Conservation (phyloP, 2,797 vertebrate genomes). For the Poeciliopsis turneri region DNA sequence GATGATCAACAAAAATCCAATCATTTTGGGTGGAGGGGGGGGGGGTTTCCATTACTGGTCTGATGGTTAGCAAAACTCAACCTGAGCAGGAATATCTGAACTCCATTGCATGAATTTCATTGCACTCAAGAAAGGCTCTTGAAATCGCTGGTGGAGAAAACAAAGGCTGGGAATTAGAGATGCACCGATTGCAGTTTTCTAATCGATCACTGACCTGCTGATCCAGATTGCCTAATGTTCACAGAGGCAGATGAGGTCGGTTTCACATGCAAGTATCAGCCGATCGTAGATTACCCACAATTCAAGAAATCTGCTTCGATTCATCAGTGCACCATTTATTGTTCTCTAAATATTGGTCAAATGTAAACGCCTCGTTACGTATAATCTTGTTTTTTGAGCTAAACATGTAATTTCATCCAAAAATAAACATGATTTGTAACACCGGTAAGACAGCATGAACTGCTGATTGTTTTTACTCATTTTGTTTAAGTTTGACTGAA, state of each 20-base stretch:
- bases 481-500: background rate
- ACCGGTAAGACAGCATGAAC: background rate
- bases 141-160: background rate
- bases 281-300: background rate
- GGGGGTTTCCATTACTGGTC: background rate
- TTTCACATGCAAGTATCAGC: background rate
- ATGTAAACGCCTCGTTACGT: background rate
- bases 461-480: background rate
- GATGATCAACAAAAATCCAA: too few species aligned
- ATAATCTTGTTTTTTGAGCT: background rate
- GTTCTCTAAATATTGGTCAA: background rate
- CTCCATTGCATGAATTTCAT: background rate
- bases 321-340: background rate
- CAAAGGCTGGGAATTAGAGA: background rate
- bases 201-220: background rate
- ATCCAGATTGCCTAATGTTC: background rate
- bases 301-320: background rate
- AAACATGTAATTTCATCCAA: background rate
- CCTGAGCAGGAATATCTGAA: background rate
- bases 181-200: background rate
- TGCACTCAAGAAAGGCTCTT: background rate
- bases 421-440: background rate
- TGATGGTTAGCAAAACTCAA: background rate
- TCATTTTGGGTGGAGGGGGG: too few species aligned
- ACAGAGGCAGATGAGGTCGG: background rate